A percentile compares a stretch with the other conserved stretches of the same genome.
Evolutionary conservation across 2,888 invertebrate genomes (phyloP).

Genomic region (Pachliopta kotzebuea): DNA sequence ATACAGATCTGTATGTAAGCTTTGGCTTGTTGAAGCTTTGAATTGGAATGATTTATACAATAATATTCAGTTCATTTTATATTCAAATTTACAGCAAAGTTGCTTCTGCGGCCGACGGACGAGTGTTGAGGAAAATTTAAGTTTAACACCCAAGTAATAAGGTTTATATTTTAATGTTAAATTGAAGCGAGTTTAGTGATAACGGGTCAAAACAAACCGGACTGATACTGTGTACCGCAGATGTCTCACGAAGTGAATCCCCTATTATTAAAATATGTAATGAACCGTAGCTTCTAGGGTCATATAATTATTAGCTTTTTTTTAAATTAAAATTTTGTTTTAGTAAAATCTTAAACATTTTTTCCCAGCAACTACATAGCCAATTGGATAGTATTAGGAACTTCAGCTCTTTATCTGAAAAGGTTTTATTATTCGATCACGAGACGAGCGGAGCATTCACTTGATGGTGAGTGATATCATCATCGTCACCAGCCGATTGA

Average conservation of each 20-base stretch:
- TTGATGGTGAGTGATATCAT: no score
- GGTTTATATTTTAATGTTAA: slow-evolving; percentile 4
- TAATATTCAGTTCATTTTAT: slow-evolving; percentile 6
- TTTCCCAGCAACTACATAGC: no score
- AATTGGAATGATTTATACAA: slow-evolving; percentile 8
- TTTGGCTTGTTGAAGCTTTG: neutral
- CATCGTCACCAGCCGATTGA: no score
- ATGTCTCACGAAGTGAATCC: slow-evolving; percentile 29
- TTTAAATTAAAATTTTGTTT: neutral
- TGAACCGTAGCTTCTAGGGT: slow-evolving; percentile 2
- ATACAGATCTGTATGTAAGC: neutral
- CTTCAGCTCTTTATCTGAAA: no score
- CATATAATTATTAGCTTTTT: neutral
- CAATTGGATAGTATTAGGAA: no score
- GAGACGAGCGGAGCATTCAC: no score
- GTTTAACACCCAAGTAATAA: neutral
- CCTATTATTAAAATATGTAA: slow-evolving; percentile 14
- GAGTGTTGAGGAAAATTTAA: neutral
- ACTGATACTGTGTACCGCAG: slow-evolving; percentile 13
- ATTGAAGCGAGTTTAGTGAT: slow-evolving; percentile 1
- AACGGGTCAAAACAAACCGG: slow-evolving; percentile 15
- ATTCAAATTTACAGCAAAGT: slow-evolving; percentile 7
- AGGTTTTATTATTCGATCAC: no score
- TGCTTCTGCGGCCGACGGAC: slow-evolving; percentile 24
- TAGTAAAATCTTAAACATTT: no score